These are phyloP conservation scores for Phalacrocorax carbo DNA, from an alignment of 2,113 vertebrate species.

Conservation along the genomic window DNA sequence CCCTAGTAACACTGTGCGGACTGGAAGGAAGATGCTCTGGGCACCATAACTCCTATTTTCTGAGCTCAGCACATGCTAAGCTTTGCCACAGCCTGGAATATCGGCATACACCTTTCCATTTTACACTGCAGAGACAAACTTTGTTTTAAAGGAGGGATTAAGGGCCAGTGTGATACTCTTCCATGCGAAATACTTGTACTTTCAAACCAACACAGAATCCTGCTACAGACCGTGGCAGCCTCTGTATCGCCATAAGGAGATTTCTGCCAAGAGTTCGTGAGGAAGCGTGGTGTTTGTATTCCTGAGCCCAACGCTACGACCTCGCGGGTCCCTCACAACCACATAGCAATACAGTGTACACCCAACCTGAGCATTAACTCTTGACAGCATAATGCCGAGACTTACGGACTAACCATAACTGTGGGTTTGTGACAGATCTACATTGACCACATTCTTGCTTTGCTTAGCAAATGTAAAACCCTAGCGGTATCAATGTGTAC, in stretches of 20 bases:
- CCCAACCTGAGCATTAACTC: background rate
- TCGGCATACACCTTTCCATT: background rate
- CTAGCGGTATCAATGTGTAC: no score
- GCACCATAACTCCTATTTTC: background rate
- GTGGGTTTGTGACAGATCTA: background rate
- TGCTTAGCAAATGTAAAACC: background rate
- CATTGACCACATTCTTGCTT: background rate
- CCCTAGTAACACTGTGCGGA: background rate
- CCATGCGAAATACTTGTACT: background rate
- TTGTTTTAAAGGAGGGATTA: background rate
- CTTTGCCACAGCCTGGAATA: background rate
- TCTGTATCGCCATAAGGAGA: background rate
- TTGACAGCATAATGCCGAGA: background rate
- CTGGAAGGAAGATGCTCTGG: background rate
- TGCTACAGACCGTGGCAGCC: background rate
- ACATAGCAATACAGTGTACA: rapidly evolving
- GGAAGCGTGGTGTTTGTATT: background rate
- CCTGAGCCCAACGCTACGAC: rapidly evolving
- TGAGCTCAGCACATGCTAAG: background rate
- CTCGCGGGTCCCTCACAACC: background rate
- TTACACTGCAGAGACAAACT: background rate
- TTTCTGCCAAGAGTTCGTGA: background rate
- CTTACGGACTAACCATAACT: background rate
- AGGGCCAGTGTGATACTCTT: background rate
- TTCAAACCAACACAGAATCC: background rate